Evolutionary conservation across 2,113 vertebrate species (phyloP), one percentile per base, ranked within the genome.

Genomic region (Microtus montanus): DNA sequence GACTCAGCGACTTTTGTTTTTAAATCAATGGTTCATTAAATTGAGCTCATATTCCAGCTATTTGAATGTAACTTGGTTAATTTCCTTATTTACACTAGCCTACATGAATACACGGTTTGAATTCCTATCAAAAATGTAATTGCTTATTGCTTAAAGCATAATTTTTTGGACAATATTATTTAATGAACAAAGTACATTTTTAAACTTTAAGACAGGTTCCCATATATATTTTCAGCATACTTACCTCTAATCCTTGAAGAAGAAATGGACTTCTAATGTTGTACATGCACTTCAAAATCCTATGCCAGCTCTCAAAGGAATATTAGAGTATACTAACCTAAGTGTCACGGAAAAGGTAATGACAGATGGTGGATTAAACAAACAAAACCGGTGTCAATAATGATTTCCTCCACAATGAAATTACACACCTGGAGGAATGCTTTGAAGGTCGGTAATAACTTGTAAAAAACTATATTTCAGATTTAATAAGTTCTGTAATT

Each of bases 21-120:
- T 33, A 49, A 88, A 88, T 47, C 82, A 92, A 71, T 93, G 92
- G 89, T 87, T 96, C 89, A 94, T 94, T 97, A 97, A 97, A 54
- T 96, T 44, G 77, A 95, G 86, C 92, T 90, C 85, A 12, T 95
- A 17, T 95, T 83, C 82, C 93, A 98, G 64, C 33, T 70, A 64
- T 95, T 96, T 94, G 87, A 91, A 41, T 78, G 79, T 80, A 96
- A 95, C 49, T 87, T 79, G 63, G 75, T 95, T 84, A 80, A 77
- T 96, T 97, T 84, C 71, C 20, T 96, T 96, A 64, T 52, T 95
- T 96, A 92, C 30, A 49, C 63, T 89, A 70, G 35, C 91, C 6
- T 91, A 64, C 54, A 68, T 90, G 33, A 58, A 84, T 91, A 41
- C 38, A 61, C 64, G 85, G 9, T 30, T 68, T 93, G 1, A 33